A percentile compares a stretch with the other conserved stretches of the same genome.
Evolutionary conservation across 2,113 vertebrate genomes (phyloP).

Genomic region (Salvelinus sp.): DNA sequence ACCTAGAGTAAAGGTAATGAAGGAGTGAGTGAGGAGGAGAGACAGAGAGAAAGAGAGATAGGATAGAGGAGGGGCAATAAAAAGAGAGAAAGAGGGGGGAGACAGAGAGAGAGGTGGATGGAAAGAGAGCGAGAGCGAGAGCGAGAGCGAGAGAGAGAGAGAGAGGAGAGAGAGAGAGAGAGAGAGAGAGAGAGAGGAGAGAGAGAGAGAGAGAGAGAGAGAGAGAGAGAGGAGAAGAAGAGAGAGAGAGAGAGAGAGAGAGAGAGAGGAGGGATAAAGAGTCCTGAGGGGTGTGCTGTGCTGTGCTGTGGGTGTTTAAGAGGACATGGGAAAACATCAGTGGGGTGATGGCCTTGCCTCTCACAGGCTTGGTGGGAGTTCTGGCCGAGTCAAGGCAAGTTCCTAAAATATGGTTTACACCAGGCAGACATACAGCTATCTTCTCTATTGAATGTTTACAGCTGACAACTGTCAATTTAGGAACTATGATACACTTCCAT

Average conservation of each 20-base stretch:
- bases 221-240: background rate
- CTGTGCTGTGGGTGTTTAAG: slow-evolving; percentile 32
- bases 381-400: slow-evolving; percentile 36
- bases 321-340: slow-evolving; percentile 34
- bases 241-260: slow-evolving; percentile 11
- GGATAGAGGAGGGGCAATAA: background rate
- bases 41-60: background rate
- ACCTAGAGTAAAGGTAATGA: background rate
- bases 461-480: background rate
- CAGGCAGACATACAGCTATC: slow-evolving; percentile 7
- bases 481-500: background rate
- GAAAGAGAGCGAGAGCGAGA: slow-evolving; percentile 4
- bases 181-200: background rate
- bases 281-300: background rate
- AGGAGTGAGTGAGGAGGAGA: background rate
- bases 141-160: background rate
- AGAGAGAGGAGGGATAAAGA: slow-evolving; percentile 9
- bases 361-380: slow-evolving; percentile 12
- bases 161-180: slow-evolving; percentile 4
- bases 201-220: background rate
- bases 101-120: background rate
- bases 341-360: slow-evolving; percentile 4
- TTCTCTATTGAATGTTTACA: background rate
- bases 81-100: background rate
- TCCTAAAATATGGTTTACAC: slow-evolving; percentile 9